Evolutionary conservation across 2,113 vertebrate species (phyloP), one percentile per base, ranked within the genome.

Genomic region (Neomonachus schauinslandi): DNA sequence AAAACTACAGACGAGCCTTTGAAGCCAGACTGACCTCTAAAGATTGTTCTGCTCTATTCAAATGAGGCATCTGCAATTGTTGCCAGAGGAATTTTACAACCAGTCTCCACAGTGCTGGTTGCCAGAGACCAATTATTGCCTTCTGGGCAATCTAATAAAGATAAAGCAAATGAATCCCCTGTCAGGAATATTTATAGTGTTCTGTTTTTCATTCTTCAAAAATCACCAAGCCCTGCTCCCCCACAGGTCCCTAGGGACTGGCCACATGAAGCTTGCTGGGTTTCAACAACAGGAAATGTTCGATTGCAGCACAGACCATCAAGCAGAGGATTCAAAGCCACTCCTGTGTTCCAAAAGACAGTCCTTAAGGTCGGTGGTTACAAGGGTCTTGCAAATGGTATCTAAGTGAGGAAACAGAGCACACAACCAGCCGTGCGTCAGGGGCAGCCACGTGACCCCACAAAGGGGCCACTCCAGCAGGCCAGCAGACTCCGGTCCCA

Each of bases 61-160:
- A 96, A 97, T 86, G 49, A 94, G 88, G 90, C 65, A 96, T 97
- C 57, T 86, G 33, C 71, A 94, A 93, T 81, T 91, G 33, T 93
- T 93, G 94, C 96, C 93, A 97, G 88, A 96, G 85, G 93, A 97
- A 97, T 93, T 97, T 97, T 94, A 97, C 61, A 95, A 93, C 86
- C 53, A 92, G 81, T 89, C 88, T 95, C 91, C 71, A 82, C 53
- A 19, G 19, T 33, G 39, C 28, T 59, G 16, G 79, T 96, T 96
- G 97, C 92, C 92, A 97, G 96, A 96, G 85, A 95, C 85, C 96
- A 93, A 86, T 93, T 89, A 94, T n/a, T 97, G 96, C 83, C 96
- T 97, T 69, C 84, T 93, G 87, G 85, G 84, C 84, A 95, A 96
- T 86, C 92, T 95, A 97, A 96, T 93, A 95, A 97, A 95, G 96